Base-by-base conservation (phyloP, 1,140 invertebrate genomes). In the Tribolium castaneum region DNA sequence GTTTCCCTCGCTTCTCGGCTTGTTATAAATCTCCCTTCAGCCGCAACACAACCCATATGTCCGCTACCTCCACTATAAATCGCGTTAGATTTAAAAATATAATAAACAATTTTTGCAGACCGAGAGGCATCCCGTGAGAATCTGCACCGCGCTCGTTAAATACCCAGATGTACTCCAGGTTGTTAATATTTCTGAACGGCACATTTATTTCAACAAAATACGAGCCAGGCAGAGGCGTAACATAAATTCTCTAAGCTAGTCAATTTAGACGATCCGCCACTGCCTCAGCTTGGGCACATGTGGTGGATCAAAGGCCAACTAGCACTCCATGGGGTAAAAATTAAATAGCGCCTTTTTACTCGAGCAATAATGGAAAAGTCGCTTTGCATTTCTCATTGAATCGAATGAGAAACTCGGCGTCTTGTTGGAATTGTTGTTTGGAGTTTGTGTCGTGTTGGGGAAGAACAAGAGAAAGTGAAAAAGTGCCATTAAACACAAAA, bases 161-260 rank as follows among this genome's bases (percentile, higher is more conserved):
- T 30, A 62, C 3, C 56, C 19, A 62, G 56, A 62, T 62, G 25
- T 30, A 62, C 34, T 62, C 56, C 6, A 62, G 25, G 19, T 62
- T 30, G 56, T 30, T 66, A 66, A 66, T 66, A 66, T 35, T 39
- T 66, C 34, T 66, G 59, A 66, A 10, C 59, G 3, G 59, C n/a
- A 30, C 56, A 62, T 70, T 39, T 51, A 70, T 50, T 50, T 76
- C 54, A 39, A 70, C 50, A 70, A 62, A 66, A 76, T 66, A 76
- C 75, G 54, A 76, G 30, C 45, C 35, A n/a, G 59, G 14, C 34
- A 50, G 73, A 13, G 73, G 22, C 73, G 73, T 75, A 75, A 75
- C 73, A 75, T 75, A 75, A 75, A 75, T 75, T 54, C 19, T 62
- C n/a, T 66, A 19, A 22, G 25, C 7, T 1, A 16, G 16, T 0